These are phyloP conservation scores for Sialia sialis DNA, from an alignment of 2,113 vertebrate species.

Conservation along the genomic window DNA sequence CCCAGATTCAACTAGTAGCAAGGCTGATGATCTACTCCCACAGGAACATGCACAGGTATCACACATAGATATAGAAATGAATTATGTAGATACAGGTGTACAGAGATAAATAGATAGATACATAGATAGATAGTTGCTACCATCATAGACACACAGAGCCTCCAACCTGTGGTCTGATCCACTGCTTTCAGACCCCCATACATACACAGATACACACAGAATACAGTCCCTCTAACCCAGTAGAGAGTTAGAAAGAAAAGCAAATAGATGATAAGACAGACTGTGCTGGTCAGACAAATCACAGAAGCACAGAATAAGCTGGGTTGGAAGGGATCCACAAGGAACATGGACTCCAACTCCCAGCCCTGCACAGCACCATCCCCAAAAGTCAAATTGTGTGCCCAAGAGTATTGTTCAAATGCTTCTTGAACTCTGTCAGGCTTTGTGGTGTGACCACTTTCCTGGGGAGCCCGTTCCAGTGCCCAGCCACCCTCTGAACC, in stretches of 20 bases:
- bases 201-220: neutral
- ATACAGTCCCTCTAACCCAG: neutral
- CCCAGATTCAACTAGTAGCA: neutral
- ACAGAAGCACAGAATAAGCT: neutral
- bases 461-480: neutral
- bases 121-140: neutral
- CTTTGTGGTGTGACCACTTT: neutral
- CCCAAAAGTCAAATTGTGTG: neutral
- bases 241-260: neutral
- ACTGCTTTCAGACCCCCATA: accelerated
- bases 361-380: neutral
- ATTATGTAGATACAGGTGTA: neutral
- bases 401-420: neutral
- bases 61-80: neutral
- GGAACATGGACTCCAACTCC: neutral
- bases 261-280: neutral
- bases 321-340: neutral
- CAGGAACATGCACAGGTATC: neutral
- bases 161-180: neutral
- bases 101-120: neutral
- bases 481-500: neutral
- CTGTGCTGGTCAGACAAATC: neutral
- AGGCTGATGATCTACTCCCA: neutral
- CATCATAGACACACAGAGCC: neutral
- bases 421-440: neutral